Evolutionary conservation across 2,113 vertebrate species (phyloP).

Genomic region (Sander lucioperca): DNA sequence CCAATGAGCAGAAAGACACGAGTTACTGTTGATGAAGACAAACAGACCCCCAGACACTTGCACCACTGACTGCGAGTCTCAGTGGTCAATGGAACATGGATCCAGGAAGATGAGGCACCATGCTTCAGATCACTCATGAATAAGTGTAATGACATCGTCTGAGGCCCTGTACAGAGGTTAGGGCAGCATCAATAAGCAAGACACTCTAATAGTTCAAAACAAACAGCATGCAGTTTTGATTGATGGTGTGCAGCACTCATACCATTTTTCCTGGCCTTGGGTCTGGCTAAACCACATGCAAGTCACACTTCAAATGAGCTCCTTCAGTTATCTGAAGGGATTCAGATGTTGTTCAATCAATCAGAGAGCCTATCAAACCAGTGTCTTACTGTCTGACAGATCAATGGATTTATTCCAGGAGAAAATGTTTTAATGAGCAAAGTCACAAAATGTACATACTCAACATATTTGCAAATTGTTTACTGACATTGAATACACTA

Average conservation of each 20-base stretch:
- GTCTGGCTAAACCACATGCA: constrained; percentile 27
- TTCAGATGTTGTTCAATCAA: constrained; percentile 26
- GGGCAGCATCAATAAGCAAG: constrained; percentile 1
- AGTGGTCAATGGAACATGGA: constrained; percentile 50
- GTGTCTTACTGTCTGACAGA: constrained; percentile 2
- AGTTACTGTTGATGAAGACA: constrained; percentile 59
- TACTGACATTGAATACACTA: neutral
- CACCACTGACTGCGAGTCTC: constrained; percentile 31
- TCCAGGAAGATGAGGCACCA: constrained; percentile 36
- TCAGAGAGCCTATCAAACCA: constrained; percentile 22
- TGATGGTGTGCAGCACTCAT: constrained; percentile 32
- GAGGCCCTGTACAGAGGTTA: constrained; percentile 26
- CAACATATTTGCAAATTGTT: neutral
- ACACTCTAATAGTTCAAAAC: constrained; percentile 27
- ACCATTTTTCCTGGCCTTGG: constrained; percentile 16
- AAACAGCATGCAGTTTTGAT: constrained; percentile 45
- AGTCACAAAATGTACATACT: neutral
- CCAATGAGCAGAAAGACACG: constrained; percentile 42
- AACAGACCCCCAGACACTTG: constrained; percentile 50
- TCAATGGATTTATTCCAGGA: neutral
- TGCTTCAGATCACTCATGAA: constrained; percentile 55
- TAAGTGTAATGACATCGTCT: constrained; percentile 50
- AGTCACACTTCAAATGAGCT: constrained; percentile 22
- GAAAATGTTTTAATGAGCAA: constrained; percentile 1
- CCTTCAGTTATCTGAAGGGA: neutral